These are phyloP conservation scores for Drosophila paranaensis DNA, from an alignment of 2,888 invertebrate genomes.

Conservation along the genomic window DNA sequence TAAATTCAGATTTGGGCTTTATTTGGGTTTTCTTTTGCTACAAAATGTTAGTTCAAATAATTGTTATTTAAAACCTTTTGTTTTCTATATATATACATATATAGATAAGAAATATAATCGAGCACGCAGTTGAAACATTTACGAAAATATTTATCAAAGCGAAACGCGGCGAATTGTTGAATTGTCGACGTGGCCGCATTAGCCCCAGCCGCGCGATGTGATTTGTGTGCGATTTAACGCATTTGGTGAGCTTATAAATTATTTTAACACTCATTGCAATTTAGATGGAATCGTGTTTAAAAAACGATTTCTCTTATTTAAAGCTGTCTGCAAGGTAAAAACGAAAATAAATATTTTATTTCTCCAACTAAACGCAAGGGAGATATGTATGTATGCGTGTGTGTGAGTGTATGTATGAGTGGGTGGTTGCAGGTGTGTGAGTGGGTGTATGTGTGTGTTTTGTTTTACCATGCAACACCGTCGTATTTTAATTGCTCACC, in stretches of 20 bases:
- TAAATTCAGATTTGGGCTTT: background rate
- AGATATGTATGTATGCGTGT: background rate
- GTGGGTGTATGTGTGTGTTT: background rate
- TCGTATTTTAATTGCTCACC: constrained; percentile 60
- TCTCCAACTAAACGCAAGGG: constrained; percentile 1
- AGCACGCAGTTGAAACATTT: background rate
- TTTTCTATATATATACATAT: constrained; percentile 10
- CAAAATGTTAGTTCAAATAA: background rate
- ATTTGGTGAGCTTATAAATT: constrained; percentile 57
- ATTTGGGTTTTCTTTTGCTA: background rate
- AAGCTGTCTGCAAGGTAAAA: constrained; percentile 26
- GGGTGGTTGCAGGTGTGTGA: too few species aligned
- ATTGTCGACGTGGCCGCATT: constrained; percentile 21
- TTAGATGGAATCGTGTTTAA: constrained; percentile 58
- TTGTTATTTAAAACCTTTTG: background rate
- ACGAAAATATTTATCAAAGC: constrained; percentile 22
- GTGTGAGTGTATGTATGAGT: background rate
- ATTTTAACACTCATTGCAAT: constrained; percentile 60
- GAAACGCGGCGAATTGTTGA: constrained; percentile 22
- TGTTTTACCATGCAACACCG: constrained; percentile 9
- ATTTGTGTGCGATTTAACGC: constrained; percentile 53
- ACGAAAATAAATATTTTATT: constrained; percentile 19
- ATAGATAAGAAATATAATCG: constrained; percentile 6
- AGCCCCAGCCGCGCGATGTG: constrained; percentile 33
- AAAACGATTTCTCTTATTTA: constrained; percentile 36